Base-by-base conservation (phyloP, 1,140 invertebrate genomes). In the Octopus bimaculoides region DNA sequence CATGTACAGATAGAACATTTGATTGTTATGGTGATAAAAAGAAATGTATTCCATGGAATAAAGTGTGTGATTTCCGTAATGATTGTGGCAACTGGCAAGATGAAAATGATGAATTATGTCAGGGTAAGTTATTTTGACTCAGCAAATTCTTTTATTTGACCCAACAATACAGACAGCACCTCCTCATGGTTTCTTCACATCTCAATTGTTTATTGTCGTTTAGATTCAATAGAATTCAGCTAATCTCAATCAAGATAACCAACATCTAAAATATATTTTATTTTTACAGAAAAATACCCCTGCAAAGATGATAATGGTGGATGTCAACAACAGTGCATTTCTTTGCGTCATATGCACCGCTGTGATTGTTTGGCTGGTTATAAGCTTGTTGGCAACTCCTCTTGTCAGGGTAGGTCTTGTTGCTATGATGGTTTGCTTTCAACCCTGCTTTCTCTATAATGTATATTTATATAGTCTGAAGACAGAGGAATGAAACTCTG, bases 61-160 rank as follows among this genome's bases (percentile, higher is more conserved):
- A 79, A 71, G 80, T 86, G 0, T 89, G 89, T 85, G 85, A 89
- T 79, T 82, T 83, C 7, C 79, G 77, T 20, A 80, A 79, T 20
- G 85, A 89, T 81, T 90, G 87, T 85, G 82, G 77, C 8, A 56
- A 84, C 78, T 82, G 80, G 52, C 78, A 83, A 75, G 87, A 87
- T 80, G 86, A 87, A 80, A 54, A 52, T 1, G 10, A 54, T 17
- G 54, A 71, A 4, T 20, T 79, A 5, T 88, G 87, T 81, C 73
- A 79, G 77, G 75, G 85, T 86, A 80, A 81, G 83, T 81, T 41
- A 41, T 41, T 41, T 41, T 41, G 26, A 66, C 61, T 66, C 61
- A 66, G 12, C n/a, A 14, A n/a, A 41, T 41, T 41, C 1, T 41
- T 41, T 41, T 3, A 41, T 41, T 3, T 41, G 26, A 41, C 26